These are phyloP conservation scores for Nematolebias whitei DNA, from an alignment of 2,113 vertebrate species.

Conservation along the genomic window DNA sequence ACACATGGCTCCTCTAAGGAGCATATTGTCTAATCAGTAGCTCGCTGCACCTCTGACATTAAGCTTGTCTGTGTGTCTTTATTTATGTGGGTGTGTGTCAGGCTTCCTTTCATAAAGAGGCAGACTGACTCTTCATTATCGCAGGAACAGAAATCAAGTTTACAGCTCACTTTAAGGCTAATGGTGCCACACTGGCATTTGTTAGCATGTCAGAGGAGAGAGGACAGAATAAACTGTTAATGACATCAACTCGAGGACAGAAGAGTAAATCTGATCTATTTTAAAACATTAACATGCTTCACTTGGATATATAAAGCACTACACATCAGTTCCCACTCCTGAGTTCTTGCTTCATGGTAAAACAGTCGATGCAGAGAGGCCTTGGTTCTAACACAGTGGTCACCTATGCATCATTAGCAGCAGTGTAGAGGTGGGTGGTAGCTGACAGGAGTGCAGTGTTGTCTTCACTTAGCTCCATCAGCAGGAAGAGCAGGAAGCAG, in stretches of 20 bases:
- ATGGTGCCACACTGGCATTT: slow-evolving; percentile 10
- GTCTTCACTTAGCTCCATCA: slow-evolving; percentile 64
- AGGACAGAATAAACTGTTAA: neutral
- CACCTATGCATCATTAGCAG: slow-evolving; percentile 50
- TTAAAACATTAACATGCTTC: neutral
- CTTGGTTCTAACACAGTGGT: slow-evolving; percentile 28
- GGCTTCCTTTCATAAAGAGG: slow-evolving; percentile 40
- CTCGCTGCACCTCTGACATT: slow-evolving; percentile 72
- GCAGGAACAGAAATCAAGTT: slow-evolving; percentile 28
- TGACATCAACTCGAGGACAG: neutral
- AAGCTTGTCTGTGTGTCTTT: slow-evolving; percentile 22
- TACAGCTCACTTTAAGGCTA: slow-evolving; percentile 25
- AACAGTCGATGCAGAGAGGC: slow-evolving; percentile 22
- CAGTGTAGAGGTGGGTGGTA: slow-evolving; percentile 37
- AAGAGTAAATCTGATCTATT: neutral
- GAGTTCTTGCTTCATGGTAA: neutral
- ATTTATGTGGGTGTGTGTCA: slow-evolving; percentile 34
- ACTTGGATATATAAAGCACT: neutral
- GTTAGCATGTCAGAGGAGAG: slow-evolving; percentile 23
- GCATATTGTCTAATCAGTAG: slow-evolving; percentile 76
- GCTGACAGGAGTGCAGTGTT: slow-evolving; percentile 55
- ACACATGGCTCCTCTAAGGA: slow-evolving; percentile 62
- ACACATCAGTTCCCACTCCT: neutral
- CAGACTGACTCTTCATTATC: slow-evolving; percentile 24
- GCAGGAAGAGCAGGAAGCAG: slow-evolving; percentile 45